A percentile compares a stretch with the other conserved stretches of the same genome.
phyloP scores from a whole-genome alignment of 1,140 invertebrate genomes.

The Teleopsis dalmanni region DNA sequence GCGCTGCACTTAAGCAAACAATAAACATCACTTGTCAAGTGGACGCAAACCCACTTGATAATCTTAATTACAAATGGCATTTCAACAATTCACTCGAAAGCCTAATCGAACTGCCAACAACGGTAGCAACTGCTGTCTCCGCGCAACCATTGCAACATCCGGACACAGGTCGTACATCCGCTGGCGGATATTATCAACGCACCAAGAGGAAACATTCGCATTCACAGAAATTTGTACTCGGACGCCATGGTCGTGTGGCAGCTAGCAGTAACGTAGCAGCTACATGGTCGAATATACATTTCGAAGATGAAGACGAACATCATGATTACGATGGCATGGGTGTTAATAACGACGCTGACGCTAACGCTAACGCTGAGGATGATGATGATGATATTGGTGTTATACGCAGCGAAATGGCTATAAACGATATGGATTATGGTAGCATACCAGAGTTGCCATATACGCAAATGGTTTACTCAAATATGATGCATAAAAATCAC shows the following conservation, averaged over 20 bases:
- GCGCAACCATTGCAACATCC: slow-evolving; percentile 1
- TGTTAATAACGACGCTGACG: background rate
- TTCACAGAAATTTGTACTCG: slow-evolving; percentile 23
- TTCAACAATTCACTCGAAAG: slow-evolving; percentile 44
- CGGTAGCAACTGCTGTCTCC: slow-evolving; percentile 2
- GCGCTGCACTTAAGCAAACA: slow-evolving; percentile 42
- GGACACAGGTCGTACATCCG: slow-evolving; percentile 6
- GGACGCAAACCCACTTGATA: slow-evolving; percentile 43
- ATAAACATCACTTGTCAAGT: slow-evolving; percentile 45
- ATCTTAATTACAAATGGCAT: slow-evolving; percentile 45
- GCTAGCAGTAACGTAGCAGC: too few species aligned
- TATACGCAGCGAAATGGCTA: background rate
- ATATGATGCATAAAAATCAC: slow-evolving; percentile 41
- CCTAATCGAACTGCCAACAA: slow-evolving; percentile 36
- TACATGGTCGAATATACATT: slow-evolving; percentile 21
- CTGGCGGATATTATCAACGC: slow-evolving; percentile 41
- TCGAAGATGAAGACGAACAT: slow-evolving; percentile 28
- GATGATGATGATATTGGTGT: too few species aligned
- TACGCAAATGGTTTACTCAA: slow-evolving; percentile 42
- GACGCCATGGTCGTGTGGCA: slow-evolving; percentile 35
- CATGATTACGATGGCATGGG: slow-evolving; percentile 4
- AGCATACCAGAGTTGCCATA: slow-evolving; percentile 15
- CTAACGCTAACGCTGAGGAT: too few species aligned
- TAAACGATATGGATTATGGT: background rate
- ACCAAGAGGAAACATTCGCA: slow-evolving; percentile 39